phyloP scores from a whole-genome alignment of 1,140 invertebrate species.

The Platyscapa corneri region DNA sequence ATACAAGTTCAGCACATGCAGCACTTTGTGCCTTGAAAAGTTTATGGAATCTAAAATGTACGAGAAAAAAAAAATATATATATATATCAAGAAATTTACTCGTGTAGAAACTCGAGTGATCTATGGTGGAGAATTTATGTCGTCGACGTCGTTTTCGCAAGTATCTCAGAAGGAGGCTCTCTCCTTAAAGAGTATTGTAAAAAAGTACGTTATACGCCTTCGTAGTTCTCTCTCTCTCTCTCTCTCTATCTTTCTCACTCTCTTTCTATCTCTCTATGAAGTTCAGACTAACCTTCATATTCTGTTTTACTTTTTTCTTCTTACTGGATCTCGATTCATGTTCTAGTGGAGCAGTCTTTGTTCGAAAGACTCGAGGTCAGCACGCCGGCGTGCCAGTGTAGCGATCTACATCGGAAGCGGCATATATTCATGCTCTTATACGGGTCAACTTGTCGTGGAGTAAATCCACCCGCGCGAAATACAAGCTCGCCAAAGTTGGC shows the following conservation, averaged over 20 bases:
- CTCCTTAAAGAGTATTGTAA: constrained; percentile 43
- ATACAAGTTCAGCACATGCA: not conserved
- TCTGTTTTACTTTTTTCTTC: no score
- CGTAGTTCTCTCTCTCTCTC: not conserved
- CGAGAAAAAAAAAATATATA: constrained; percentile 18
- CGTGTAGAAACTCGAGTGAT: constrained; percentile 12
- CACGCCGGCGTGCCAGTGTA: no score
- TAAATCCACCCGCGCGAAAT: constrained; percentile 37
- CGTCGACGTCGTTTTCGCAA: constrained; percentile 1
- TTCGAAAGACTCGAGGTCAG: not conserved
- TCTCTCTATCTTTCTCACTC: no score
- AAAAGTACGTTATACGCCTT: constrained; percentile 44
- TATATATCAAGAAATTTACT: not conserved
- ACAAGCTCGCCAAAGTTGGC: constrained; percentile 27
- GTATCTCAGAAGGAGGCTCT: constrained; percentile 41
- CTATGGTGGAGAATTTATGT: constrained; percentile 45
- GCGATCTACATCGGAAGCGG: not conserved
- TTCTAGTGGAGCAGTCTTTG: not conserved
- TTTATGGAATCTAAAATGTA: not conserved
- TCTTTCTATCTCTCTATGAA: not conserved
- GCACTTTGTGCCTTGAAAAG: not conserved
- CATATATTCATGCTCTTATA: not conserved
- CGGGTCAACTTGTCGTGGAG: constrained; percentile 23
- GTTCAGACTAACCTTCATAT: not conserved
- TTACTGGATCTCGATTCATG: not conserved